Evolutionary conservation across 2,113 vertebrate genomes (phyloP).

Genomic region (Andinoacara biseriatus): DNA sequence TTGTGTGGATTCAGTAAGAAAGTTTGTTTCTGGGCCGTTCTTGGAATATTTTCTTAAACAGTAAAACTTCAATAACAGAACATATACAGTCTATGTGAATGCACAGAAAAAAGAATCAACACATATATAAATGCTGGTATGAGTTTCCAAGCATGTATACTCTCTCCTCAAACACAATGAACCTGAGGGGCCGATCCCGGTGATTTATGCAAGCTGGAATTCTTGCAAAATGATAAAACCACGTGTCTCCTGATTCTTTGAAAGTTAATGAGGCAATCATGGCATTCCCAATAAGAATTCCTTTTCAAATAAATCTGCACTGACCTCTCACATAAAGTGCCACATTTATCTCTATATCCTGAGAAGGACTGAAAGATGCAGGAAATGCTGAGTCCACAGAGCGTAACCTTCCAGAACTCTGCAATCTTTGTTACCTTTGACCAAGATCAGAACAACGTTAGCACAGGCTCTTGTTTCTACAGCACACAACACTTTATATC

Average conservation of each 20-base stretch:
- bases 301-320: slow-evolving; percentile 53
- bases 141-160: slow-evolving; percentile 5
- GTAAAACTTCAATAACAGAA: not conserved
- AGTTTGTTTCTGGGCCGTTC: not conserved
- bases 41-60: not conserved
- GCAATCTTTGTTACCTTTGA: not conserved
- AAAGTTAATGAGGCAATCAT: slow-evolving; percentile 61
- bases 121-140: not conserved
- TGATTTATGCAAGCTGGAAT: slow-evolving; percentile 71
- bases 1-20: not conserved
- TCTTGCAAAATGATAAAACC: slow-evolving; percentile 79
- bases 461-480: not conserved
- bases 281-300: slow-evolving; percentile 55
- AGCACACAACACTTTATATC: not conserved
- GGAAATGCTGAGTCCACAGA: not conserved
- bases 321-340: slow-evolving; percentile 43
- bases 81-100: not conserved
- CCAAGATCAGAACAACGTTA: not conserved
- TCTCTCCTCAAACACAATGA: slow-evolving; percentile 14
- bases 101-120: not conserved
- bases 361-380: not conserved
- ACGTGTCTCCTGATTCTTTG: slow-evolving; percentile 68
- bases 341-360: slow-evolving; percentile 39
- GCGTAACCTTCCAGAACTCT: not conserved
- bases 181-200: slow-evolving; percentile 59